phyloP scores from a whole-genome alignment of 1,140 invertebrate species.

The Drosophila santomea region DNA sequence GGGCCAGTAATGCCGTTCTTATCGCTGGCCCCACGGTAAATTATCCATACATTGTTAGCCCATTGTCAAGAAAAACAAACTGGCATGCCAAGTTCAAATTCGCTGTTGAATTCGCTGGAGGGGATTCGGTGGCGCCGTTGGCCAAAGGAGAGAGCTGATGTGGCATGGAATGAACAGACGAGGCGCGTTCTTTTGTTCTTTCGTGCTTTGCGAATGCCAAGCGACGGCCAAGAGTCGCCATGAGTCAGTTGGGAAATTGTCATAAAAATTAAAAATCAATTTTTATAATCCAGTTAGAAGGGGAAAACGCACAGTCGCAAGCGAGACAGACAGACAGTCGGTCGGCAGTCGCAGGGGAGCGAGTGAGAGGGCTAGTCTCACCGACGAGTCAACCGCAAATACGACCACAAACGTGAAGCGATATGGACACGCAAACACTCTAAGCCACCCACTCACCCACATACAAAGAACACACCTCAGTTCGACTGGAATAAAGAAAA shows the following conservation, averaged over 20 bases:
- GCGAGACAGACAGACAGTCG: slow-evolving; percentile 25
- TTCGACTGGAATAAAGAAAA: slow-evolving; percentile 76
- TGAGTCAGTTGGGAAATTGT: slow-evolving; percentile 79
- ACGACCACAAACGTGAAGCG: slow-evolving; percentile 48
- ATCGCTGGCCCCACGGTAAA: slow-evolving; percentile 39
- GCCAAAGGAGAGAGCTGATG: slow-evolving; percentile 52
- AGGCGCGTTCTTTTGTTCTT: slow-evolving; percentile 27
- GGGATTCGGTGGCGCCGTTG: slow-evolving; percentile 10
- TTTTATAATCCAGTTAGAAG: slow-evolving; percentile 84
- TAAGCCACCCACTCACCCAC: slow-evolving; percentile 47
- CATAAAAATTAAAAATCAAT: slow-evolving; percentile 85
- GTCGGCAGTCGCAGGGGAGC: background rate
- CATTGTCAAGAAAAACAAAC: slow-evolving; percentile 63
- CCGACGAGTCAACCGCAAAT: slow-evolving; percentile 37
- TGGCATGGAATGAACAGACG: slow-evolving; percentile 34
- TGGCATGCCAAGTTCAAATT: slow-evolving; percentile 66
- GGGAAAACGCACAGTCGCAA: slow-evolving; percentile 28
- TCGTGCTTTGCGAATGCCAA: slow-evolving; percentile 27
- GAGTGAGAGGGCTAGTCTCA: slow-evolving; percentile 9
- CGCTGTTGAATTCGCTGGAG: slow-evolving; percentile 17
- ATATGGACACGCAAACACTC: slow-evolving; percentile 73
- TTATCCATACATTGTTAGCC: slow-evolving; percentile 56
- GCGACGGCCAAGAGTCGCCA: slow-evolving; percentile 9
- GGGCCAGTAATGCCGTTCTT: slow-evolving; percentile 1
- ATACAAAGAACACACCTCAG: slow-evolving; percentile 46